phyloP scores from a whole-genome alignment of 2,888 invertebrate species.

The Aromia moschata region DNA sequence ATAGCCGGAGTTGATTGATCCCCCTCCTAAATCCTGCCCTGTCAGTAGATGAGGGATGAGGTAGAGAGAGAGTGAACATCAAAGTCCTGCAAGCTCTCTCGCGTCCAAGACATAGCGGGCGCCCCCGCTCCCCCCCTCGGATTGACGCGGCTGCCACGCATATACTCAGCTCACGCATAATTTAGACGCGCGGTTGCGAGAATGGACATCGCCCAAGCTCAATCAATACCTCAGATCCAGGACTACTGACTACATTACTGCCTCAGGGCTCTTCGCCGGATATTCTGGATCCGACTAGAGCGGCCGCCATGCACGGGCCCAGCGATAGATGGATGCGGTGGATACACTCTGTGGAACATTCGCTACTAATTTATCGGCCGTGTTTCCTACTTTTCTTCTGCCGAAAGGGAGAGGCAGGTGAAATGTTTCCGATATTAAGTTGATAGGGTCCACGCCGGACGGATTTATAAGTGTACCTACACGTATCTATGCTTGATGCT shows the following conservation, averaged over 20 bases:
- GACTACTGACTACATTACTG: conserved; percentile 54
- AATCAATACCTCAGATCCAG: conserved; percentile 61
- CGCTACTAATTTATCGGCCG: conserved; percentile 25
- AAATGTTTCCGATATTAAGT: conserved; percentile 23
- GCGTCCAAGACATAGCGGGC: conserved; percentile 52
- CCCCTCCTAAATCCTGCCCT: conserved; percentile 27
- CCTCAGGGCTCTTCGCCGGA: conserved; percentile 35
- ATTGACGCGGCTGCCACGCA: conserved; percentile 61
- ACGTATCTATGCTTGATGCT: too few relatives aligned
- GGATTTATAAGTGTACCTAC: conserved; percentile 6
- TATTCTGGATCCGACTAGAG: conserved; percentile 27
- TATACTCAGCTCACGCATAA: conserved; percentile 64
- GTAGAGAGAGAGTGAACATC: conserved; percentile 55
- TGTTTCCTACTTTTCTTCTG: conserved; percentile 24
- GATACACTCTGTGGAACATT: conserved; percentile 33
- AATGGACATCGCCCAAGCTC: conserved; percentile 64
- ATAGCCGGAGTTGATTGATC: conserved; percentile 15
- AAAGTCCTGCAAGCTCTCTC: conserved; percentile 54
- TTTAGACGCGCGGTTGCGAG: conserved; percentile 64
- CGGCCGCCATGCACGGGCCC: conserved; percentile 23
- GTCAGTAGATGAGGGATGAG: conserved; percentile 29
- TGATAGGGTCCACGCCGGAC: conserved; percentile 12
- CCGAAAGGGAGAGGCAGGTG: conserved; percentile 23
- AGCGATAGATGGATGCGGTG: conserved; percentile 39
- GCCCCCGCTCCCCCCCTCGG: conserved; percentile 42